A percentile compares a stretch with the other conserved stretches of the same genome.
phyloP scores from a whole-genome alignment of 2,888 invertebrate species.

The Chouioia cunea region DNA sequence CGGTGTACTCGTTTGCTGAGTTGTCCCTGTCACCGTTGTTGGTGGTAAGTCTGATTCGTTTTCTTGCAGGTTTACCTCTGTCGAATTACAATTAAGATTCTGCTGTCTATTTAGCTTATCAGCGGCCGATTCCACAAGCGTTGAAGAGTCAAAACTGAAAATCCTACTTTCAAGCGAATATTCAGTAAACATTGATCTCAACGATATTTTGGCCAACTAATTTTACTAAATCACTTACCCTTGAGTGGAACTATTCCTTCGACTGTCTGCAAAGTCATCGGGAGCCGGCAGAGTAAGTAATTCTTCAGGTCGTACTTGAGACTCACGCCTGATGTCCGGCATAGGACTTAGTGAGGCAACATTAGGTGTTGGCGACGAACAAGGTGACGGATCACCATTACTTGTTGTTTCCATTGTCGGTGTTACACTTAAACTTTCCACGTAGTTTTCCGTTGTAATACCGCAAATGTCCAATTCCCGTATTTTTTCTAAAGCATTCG shows the following conservation, averaged over 20 bases:
- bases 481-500: constrained; percentile 50
- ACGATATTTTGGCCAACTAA: background rate
- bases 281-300: constrained; percentile 79
- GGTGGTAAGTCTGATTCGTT: constrained; percentile 49
- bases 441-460: constrained; percentile 47
- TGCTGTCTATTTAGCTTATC: constrained; percentile 49
- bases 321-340: constrained; percentile 76
- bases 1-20: constrained; percentile 59
- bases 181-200: background rate
- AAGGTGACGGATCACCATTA: constrained; percentile 69
- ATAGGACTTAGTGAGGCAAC: constrained; percentile 77
- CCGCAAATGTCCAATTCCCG: constrained; percentile 54
- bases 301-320: constrained; percentile 71
- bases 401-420: constrained; percentile 64
- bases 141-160: constrained; percentile 56
- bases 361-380: constrained; percentile 71
- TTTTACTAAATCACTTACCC: constrained; percentile 50
- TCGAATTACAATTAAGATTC: constrained; percentile 39
- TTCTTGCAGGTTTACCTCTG: constrained; percentile 29
- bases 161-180: constrained; percentile 48
- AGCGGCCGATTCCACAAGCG: constrained; percentile 46
- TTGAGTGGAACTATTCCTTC: constrained; percentile 70
- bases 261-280: constrained; percentile 85
- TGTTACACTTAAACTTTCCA: constrained; percentile 57
- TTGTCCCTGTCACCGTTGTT: constrained; percentile 57